Evolutionary conservation across 2,113 vertebrate species (phyloP).

Genomic region (Cygnus atratus): DNA sequence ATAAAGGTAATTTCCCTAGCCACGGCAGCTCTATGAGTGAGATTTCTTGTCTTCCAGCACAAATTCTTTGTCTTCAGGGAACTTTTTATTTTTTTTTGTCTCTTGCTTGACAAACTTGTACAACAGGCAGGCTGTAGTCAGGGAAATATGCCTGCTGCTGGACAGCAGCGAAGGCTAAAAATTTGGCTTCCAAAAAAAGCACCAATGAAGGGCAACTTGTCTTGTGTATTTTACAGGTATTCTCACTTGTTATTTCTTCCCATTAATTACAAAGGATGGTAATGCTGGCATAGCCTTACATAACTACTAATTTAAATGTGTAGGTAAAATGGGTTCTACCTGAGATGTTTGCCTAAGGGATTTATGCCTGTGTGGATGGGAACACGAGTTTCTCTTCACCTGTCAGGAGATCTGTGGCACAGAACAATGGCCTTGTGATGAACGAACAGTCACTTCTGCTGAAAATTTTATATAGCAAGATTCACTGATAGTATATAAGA

Average conservation of each 20-base stretch:
- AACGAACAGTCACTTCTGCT: not conserved
- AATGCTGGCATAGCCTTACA: not conserved
- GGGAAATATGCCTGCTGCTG: not conserved
- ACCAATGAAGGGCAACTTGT: not conserved
- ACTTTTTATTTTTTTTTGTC: not conserved
- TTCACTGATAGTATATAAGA: not conserved
- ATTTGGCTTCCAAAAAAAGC: not conserved
- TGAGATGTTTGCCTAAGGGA: not conserved
- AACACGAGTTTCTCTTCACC: not conserved
- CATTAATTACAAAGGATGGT: not conserved
- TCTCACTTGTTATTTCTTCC: not conserved
- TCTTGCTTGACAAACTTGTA: not conserved
- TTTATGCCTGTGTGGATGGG: not conserved
- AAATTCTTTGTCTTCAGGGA: not conserved
- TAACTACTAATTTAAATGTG: not conserved
- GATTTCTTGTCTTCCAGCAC: not conserved
- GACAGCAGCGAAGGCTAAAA: rapidly evolving
- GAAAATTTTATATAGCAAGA: not conserved
- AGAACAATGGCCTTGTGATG: not conserved
- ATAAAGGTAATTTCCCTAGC: not conserved
- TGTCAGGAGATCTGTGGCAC: not conserved
- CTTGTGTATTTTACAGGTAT: not conserved
- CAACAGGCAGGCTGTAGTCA: not conserved
- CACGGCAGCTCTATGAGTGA: not conserved
- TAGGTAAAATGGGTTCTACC: not conserved